Conservation (phyloP, 2,888 invertebrate species). For the Agonopterix heracliana region DNA sequence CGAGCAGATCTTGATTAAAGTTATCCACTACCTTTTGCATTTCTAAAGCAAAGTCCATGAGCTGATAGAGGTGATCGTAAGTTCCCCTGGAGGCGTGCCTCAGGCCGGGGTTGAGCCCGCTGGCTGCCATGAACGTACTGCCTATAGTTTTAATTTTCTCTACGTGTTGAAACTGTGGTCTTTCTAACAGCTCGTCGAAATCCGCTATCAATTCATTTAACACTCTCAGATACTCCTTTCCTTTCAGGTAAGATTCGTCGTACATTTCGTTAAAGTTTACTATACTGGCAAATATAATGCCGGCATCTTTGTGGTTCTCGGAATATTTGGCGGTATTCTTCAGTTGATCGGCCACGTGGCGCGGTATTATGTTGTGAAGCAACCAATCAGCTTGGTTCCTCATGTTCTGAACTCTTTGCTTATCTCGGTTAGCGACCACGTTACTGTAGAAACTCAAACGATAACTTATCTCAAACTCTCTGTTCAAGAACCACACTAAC, state of each 20-base stretch:
- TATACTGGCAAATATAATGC: slow-evolving; percentile 96
- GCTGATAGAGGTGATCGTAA: slow-evolving; percentile 86
- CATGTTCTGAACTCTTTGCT: slow-evolving; percentile 91
- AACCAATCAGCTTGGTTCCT: slow-evolving; percentile 98
- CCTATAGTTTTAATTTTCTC: slow-evolving; percentile 99
- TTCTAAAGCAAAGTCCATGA: slow-evolving; percentile 95
- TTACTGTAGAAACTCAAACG: slow-evolving; percentile 95
- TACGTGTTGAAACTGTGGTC: slow-evolving; percentile 88
- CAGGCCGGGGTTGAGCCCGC: slow-evolving; percentile 90
- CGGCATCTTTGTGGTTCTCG: slow-evolving; percentile 93
- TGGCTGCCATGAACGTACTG: slow-evolving; percentile 98
- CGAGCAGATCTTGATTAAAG: slow-evolving; percentile 92
- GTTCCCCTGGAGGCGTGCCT: slow-evolving; percentile 81
- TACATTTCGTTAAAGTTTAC: slow-evolving; percentile 99
- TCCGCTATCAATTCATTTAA: slow-evolving; percentile 97
- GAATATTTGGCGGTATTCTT: slow-evolving; percentile 96
- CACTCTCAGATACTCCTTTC: slow-evolving; percentile 95
- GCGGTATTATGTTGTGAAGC: slow-evolving; percentile 97
- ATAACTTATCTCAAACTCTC: slow-evolving; percentile 97
- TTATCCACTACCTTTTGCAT: slow-evolving; percentile 91
- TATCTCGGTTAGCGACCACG: slow-evolving; percentile 91
- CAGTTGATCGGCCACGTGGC: slow-evolving; percentile 94
- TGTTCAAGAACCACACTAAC: slow-evolving; percentile 94
- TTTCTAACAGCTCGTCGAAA: slow-evolving; percentile 93
- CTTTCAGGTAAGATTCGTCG: slow-evolving; percentile 96